These are phyloP conservation scores for Bagarius yarrelli DNA, from an alignment of 2,113 vertebrate genomes.

Conservation along the genomic window DNA sequence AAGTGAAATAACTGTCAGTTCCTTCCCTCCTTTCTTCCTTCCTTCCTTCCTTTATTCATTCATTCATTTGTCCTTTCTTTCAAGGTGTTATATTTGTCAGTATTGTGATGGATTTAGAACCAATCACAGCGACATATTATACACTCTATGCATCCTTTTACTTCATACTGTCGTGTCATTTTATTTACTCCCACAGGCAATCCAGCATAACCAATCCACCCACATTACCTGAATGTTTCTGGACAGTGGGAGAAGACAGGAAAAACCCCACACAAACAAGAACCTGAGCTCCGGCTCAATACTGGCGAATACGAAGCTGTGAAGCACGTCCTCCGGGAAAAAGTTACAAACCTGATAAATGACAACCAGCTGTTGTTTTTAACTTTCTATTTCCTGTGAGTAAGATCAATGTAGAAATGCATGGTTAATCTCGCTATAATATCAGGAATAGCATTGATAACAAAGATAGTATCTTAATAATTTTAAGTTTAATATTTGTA, in stretches of 20 bases:
- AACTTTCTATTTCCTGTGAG: neutral
- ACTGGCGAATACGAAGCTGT: neutral
- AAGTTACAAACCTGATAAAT: no score
- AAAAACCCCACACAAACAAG: neutral
- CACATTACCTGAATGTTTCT: conserved; percentile 1
- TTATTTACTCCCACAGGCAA: neutral
- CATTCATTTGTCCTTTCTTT: neutral
- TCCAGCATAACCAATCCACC: neutral
- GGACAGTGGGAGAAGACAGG: neutral
- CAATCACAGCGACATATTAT: neutral
- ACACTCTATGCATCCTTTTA: neutral
- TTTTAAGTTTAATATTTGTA: neutral
- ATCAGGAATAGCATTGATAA: neutral
- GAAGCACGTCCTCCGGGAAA: neutral
- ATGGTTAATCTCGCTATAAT: neutral
- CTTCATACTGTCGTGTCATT: neutral
- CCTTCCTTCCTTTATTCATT: no score
- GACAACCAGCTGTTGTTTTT: no score
- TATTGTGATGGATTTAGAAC: neutral
- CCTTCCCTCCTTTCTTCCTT: neutral
- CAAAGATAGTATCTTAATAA: neutral
- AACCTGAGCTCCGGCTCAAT: neutral
- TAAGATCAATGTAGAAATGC: neutral
- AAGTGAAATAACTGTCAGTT: neutral
- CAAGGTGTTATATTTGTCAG: neutral